Conservation (phyloP, 2,113 vertebrate genomes). For the Hyla sarda region DNA sequence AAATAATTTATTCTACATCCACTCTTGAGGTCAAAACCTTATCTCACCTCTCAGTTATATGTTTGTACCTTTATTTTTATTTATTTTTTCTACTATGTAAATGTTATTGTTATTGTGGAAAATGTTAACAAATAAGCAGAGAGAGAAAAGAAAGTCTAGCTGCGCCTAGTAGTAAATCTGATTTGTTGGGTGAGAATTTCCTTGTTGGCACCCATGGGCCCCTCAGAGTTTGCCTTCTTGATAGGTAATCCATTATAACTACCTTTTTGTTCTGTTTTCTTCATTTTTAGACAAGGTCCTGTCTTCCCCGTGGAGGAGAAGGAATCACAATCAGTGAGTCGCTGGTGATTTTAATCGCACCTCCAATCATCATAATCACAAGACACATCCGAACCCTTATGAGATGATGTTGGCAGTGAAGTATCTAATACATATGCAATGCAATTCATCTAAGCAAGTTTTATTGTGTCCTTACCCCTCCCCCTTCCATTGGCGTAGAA, state of each 20-base stretch:
- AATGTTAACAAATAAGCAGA: too few species aligned
- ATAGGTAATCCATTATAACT: background rate
- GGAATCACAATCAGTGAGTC: constrained; percentile 45
- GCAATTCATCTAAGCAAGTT: constrained; percentile 18
- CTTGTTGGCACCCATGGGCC: background rate
- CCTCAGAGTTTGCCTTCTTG: background rate
- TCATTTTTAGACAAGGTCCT: background rate
- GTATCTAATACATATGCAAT: constrained; percentile 50
- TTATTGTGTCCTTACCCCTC: constrained; percentile 22
- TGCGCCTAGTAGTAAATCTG: too few species aligned
- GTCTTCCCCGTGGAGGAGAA: background rate
- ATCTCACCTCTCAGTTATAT: too few species aligned
- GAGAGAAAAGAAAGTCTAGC: too few species aligned
- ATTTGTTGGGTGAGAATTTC: too few species aligned
- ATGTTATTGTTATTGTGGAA: too few species aligned
- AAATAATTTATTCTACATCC: too few species aligned
- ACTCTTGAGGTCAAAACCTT: too few species aligned
- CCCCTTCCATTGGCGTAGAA: constrained; percentile 12
- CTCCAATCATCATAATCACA: constrained; percentile 51
- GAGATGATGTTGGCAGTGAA: constrained; percentile 30
- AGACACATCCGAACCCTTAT: constrained; percentile 1
- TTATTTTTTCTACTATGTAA: too few species aligned
- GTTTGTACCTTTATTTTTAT: too few species aligned
- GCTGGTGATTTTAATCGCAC: constrained; percentile 33
- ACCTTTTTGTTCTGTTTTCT: background rate